Percentiles rank a stretch among this genome's conserved stretches.
phyloP scores from a whole-genome alignment of 1,140 invertebrate species.

The Papilio machaon region DNA sequence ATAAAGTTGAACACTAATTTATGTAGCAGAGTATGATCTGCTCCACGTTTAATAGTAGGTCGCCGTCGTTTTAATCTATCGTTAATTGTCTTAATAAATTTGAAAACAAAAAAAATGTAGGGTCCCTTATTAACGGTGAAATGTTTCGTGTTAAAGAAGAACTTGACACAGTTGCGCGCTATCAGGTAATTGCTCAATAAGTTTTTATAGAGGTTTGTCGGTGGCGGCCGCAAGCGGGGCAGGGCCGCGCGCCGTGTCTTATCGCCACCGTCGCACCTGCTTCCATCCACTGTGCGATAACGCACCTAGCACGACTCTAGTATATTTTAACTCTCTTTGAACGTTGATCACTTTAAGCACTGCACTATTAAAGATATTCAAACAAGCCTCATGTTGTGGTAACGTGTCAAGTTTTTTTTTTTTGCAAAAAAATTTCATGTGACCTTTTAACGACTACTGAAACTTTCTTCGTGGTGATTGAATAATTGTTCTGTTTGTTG shows the following conservation, averaged over 20 bases:
- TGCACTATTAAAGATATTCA: background rate
- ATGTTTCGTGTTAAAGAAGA: conserved; percentile 27
- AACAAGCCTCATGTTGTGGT: background rate
- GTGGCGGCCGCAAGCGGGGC: conserved; percentile 39
- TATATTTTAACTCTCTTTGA: background rate
- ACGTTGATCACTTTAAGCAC: background rate
- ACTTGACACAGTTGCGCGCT: conserved; percentile 42
- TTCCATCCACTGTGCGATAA: background rate
- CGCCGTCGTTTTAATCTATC: background rate
- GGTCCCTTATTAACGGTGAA: conserved; percentile 1
- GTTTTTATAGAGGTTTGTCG: conserved; percentile 41
- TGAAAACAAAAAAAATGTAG: background rate
- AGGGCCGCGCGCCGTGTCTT: conserved; percentile 46
- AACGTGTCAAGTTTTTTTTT: too few species aligned
- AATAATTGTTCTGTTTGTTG: background rate
- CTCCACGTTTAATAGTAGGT: background rate
- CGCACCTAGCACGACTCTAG: conserved; percentile 1
- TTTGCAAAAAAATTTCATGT: too few species aligned
- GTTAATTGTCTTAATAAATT: background rate
- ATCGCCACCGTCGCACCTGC: conserved; percentile 32
- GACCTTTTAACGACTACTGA: too few species aligned
- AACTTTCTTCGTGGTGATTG: background rate
- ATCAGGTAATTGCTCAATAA: conserved; percentile 35
- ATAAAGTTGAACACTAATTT: background rate
- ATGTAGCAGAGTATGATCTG: too few species aligned